Evolutionary conservation across 2,797 vertebrate species (phyloP).

Genomic region (Lagodon rhomboides): DNA sequence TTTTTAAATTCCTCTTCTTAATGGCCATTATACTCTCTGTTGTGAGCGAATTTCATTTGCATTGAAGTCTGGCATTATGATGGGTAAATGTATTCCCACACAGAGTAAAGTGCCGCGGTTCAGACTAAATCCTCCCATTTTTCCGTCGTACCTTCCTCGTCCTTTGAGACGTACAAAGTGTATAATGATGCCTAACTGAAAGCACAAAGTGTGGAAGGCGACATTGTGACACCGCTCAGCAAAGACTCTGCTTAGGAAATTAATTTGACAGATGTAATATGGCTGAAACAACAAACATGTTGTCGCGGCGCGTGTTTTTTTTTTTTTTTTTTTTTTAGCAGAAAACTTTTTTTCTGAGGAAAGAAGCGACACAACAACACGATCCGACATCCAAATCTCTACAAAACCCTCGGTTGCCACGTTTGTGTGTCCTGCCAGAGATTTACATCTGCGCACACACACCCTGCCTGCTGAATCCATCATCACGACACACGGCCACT

Average conservation of each 20-base stretch:
- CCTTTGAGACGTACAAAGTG: background rate
- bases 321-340: no score
- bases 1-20: background rate
- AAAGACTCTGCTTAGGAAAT: slow-evolving; percentile 13
- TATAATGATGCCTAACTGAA: background rate
- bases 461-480: slow-evolving; percentile 38
- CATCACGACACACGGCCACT: slow-evolving; percentile 35
- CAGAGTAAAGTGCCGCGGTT: background rate
- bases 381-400: slow-evolving; percentile 15
- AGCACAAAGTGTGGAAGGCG: background rate
- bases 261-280: background rate
- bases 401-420: background rate
- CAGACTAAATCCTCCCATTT: background rate
- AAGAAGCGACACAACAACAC: background rate
- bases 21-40: background rate
- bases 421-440: slow-evolving; percentile 21
- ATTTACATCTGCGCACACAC: slow-evolving; percentile 35
- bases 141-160: background rate
- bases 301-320: background rate
- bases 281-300: background rate
- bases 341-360: background rate
- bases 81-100: background rate
- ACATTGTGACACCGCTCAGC: background rate
- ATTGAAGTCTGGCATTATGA: background rate
- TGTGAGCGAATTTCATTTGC: background rate